A percentile compares a stretch with the other conserved stretches of the same genome.
Evolutionary conservation across 1,140 invertebrate species (phyloP).

Genomic region (Aphelinus certus): DNA sequence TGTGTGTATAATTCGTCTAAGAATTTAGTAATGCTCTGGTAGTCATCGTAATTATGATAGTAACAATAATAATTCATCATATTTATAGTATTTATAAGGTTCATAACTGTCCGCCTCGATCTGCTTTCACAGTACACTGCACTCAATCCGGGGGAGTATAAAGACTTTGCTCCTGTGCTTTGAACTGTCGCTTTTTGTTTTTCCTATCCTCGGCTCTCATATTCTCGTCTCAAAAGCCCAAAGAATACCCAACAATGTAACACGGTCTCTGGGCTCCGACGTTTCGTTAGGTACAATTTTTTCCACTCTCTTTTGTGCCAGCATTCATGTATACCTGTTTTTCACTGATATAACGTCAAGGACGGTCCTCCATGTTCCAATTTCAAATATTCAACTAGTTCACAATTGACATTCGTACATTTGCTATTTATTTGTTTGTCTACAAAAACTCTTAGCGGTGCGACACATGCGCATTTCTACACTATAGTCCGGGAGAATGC

Average conservation of each 20-base stretch:
- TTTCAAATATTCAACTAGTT: conserved; percentile 13
- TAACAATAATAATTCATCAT: conserved; percentile 63
- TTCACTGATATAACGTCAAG: conserved; percentile 11
- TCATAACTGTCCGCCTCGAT: conserved; percentile 32
- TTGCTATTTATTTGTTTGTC: conserved; percentile 6
- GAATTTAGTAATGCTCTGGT: conserved; percentile 56
- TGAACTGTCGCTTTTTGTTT: conserved; percentile 8
- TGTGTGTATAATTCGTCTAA: conserved; percentile 50
- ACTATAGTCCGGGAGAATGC: background rate
- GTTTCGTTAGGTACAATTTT: conserved; percentile 37
- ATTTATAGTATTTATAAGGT: conserved; percentile 59
- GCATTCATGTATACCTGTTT: conserved; percentile 40
- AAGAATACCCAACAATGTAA: conserved; percentile 65
- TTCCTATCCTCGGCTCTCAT: background rate
- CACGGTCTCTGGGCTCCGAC: conserved; percentile 57
- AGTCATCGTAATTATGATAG: conserved; percentile 57
- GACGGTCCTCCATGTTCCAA: conserved; percentile 33
- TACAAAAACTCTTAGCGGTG: conserved; percentile 18
- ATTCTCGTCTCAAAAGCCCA: conserved; percentile 53
- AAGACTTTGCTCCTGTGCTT: conserved; percentile 51
- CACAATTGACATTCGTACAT: conserved; percentile 39
- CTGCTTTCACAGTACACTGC: conserved; percentile 55
- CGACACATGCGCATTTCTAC: background rate
- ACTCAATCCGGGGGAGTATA: conserved; percentile 58
- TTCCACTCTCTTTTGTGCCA: conserved; percentile 36